Evolutionary conservation across 2,797 vertebrate genomes (phyloP).

Genomic region (Sciurus carolinensis): DNA sequence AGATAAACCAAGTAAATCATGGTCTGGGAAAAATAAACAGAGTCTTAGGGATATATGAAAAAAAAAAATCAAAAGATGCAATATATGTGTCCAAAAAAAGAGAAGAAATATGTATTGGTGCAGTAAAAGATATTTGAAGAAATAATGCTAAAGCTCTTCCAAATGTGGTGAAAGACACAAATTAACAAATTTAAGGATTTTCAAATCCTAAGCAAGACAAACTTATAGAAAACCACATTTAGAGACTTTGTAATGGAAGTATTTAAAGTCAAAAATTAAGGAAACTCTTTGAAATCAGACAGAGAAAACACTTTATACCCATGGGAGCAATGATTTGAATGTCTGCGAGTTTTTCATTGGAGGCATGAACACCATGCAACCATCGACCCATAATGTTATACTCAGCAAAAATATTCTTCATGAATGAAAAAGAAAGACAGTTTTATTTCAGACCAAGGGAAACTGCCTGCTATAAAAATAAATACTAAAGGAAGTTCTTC

Average conservation of each 20-base stretch:
- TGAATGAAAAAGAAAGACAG: not conserved
- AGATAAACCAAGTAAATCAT: no score
- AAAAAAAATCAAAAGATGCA: not conserved
- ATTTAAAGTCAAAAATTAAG: not conserved
- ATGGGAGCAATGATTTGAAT: not conserved
- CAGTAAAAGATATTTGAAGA: not conserved
- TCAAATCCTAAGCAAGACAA: not conserved
- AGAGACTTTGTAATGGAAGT: not conserved
- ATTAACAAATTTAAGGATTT: constrained; percentile 44
- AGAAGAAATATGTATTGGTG: not conserved
- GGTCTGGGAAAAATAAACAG: not conserved
- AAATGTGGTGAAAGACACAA: not conserved
- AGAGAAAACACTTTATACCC: not conserved
- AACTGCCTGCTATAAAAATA: not conserved
- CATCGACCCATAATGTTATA: not conserved
- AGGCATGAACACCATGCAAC: not conserved
- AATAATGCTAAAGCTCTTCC: not conserved
- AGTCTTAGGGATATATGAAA: no score
- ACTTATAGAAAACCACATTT: not conserved
- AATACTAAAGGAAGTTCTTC: not conserved
- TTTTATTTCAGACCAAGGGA: not conserved
- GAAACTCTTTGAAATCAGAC: not conserved
- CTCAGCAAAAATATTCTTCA: not conserved
- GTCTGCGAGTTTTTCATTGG: not conserved
- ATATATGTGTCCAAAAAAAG: not conserved